phyloP scores from a whole-genome alignment of 2,797 vertebrate genomes.

The Gambelia wislizenii region DNA sequence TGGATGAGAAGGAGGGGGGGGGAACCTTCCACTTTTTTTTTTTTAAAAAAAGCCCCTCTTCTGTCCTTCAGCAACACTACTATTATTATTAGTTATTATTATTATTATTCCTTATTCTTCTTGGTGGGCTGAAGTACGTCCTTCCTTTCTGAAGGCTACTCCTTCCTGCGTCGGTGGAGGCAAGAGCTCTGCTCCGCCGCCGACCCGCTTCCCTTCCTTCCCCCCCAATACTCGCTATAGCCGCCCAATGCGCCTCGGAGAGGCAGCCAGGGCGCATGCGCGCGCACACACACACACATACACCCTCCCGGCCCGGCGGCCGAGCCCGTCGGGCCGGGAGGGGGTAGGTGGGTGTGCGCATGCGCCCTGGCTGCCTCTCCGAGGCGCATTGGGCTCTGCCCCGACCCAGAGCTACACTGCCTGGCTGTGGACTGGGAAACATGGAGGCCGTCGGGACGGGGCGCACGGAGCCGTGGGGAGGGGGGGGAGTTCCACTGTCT shows the following conservation, averaged over 20 bases:
- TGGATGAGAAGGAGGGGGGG: slow-evolving; percentile 9
- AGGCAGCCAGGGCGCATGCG: too few relatives aligned
- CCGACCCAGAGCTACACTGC: not conserved
- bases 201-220: too few relatives aligned
- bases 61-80: too few relatives aligned
- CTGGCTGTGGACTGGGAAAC: not conserved
- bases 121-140: not conserved
- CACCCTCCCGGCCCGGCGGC: too few relatives aligned
- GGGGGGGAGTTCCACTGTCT: too few relatives aligned
- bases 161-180: not conserved
- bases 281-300: too few relatives aligned
- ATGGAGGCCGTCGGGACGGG: not conserved
- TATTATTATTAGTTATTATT: not conserved
- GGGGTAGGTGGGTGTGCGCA: too few relatives aligned
- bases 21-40: not conserved
- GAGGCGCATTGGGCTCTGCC: not conserved
- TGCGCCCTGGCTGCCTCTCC: not conserved
- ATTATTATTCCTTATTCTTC: not conserved
- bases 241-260: not conserved
- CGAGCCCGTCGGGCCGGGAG: too few relatives aligned
- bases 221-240: not conserved
- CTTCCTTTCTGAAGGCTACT: too few relatives aligned
- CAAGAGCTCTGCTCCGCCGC: too few relatives aligned
- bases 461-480: too few relatives aligned
- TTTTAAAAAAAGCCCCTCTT: too few relatives aligned